Evolutionary conservation across 2,113 vertebrate genomes (phyloP), one percentile per base, ranked within the genome.

Genomic region (Menura novaehollandiae): DNA sequence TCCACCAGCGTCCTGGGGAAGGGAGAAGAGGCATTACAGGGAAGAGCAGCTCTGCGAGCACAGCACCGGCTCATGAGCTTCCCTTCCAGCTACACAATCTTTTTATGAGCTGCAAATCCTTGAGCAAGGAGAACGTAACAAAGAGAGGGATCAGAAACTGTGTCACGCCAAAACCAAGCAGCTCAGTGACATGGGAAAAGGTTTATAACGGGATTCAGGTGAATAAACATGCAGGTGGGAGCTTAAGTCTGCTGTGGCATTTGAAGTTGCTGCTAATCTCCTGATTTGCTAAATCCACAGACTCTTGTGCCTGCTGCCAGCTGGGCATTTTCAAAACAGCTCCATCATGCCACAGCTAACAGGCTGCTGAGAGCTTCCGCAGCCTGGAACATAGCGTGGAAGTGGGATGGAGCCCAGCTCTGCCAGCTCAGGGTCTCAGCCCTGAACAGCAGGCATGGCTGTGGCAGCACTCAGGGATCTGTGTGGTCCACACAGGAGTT

Each of bases 1-100:
- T 99, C 98, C 88, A 98, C 91, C 89, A 99, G 98, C 3, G 67
- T 82, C 96, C 99, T 99, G 97, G 49, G 63, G 60, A 84, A 72
- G 63, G 66, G 71, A 91, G 60, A 80, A 39, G 15, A 94, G 91
- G 87, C 35, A 4, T 67, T 44, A 19, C 6, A 73, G 80, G 43
- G 2, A 33, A 18, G 24, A 33, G 78, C 82, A 75, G 86, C 82
- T 56, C 71, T 16, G 66, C 1, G 1, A 55, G 13, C 0, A 0
- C 63, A 33, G 51, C 71, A 43, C 59, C 1, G 7, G 17, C 39
- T 78, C 89, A 21, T 24, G 10, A 27, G 64, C 64, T 64, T 28
- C 17, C 66, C 41, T 52, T 67, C 66, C 88, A 75, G 85, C 69
- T 44, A 20, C 58, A 3, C 1, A 28, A 23, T 22, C 71, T 83